Base-by-base conservation (phyloP, 64 coral and sea anemone genomes). In the Actinia equina region DNA sequence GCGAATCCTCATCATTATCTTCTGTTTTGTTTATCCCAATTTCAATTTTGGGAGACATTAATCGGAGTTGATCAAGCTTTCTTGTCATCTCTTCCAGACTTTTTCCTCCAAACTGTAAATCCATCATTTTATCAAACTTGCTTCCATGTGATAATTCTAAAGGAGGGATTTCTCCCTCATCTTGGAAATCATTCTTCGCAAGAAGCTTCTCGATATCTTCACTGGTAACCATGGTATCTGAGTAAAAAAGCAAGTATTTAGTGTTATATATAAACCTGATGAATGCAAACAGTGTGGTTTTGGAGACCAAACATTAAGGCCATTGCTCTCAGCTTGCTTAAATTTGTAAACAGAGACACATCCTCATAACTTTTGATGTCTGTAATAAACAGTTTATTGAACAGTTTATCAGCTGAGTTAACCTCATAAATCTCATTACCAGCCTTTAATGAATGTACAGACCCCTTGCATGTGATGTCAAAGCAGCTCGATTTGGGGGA, bases 171-270 rank as follows among this genome's bases (percentile, higher is more conserved):
- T 82, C 85, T 62, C 57, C 80, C 59, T 87, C 89, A 22, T 95
- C 93, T 74, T 71, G 55, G 12, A 85, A 62, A 44, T 96, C 94
- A 93, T 91, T 84, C 20, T 78, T 91, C 58, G 88, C 87, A 0
- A 96, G 88, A 12, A 96, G 91, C 71, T 96, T 96, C 45, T 87
- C 81, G 59, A 96, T 92, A 80, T 96, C 94, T 70, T 96, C 94
- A 87, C 91, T 87, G 55, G 90, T 96, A 52, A 84, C 88, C 60
- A 84, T 93, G 43, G 87, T 88, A 27, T 92, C 86, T 87, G 53
- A 13, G 67, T 1, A 84, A 77, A 14, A 54, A 84, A 46, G 59
- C 49, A 71, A 43, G 30, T 42, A 20, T 44, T 37, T 14, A 79
- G 16, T 79, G 7, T 37, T 23, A 13, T 41, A 49, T 49, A 8